Conservation (phyloP, 2,888 invertebrate species). For the Caprella mutica region DNA sequence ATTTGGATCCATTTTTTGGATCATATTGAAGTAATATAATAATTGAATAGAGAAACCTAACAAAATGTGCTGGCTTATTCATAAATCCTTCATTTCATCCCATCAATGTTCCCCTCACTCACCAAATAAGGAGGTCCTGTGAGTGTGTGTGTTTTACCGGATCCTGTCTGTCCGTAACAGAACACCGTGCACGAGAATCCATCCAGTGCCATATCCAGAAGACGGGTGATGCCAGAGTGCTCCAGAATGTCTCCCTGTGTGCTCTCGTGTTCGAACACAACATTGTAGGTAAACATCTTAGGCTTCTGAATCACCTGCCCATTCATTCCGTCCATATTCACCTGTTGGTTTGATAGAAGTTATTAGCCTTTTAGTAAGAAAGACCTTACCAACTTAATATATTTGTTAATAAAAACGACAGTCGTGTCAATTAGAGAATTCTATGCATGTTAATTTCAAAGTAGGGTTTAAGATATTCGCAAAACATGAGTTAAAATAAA, state of each 20-base stretch:
- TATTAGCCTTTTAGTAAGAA: background rate
- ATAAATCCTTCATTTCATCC: background rate
- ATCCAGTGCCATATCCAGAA: slow-evolving; percentile 87
- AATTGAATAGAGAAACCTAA: too few species aligned
- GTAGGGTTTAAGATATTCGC: too few species aligned
- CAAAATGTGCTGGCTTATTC: background rate
- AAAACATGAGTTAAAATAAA: too few species aligned
- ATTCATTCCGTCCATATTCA: slow-evolving; percentile 43
- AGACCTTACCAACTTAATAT: too few species aligned
- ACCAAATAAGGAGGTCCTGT: slow-evolving; percentile 82
- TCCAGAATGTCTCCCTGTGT: slow-evolving; percentile 72
- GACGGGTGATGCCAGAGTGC: slow-evolving; percentile 66
- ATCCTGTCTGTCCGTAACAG: slow-evolving; percentile 94
- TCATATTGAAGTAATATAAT: background rate
- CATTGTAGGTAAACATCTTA: slow-evolving; percentile 86
- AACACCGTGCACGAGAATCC: slow-evolving; percentile 89
- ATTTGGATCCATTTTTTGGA: background rate
- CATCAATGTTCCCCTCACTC: slow-evolving; percentile 37
- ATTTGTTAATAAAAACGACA: too few species aligned
- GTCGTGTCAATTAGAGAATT: too few species aligned
- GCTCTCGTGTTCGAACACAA: slow-evolving; percentile 84
- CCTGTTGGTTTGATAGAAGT: slow-evolving; percentile 15
- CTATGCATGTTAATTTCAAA: too few species aligned
- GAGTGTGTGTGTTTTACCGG: slow-evolving; percentile 89
- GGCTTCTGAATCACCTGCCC: slow-evolving; percentile 46